Evolutionary conservation across 1,140 invertebrate species (phyloP).

Genomic region (Macrocentrus cingulum): DNA sequence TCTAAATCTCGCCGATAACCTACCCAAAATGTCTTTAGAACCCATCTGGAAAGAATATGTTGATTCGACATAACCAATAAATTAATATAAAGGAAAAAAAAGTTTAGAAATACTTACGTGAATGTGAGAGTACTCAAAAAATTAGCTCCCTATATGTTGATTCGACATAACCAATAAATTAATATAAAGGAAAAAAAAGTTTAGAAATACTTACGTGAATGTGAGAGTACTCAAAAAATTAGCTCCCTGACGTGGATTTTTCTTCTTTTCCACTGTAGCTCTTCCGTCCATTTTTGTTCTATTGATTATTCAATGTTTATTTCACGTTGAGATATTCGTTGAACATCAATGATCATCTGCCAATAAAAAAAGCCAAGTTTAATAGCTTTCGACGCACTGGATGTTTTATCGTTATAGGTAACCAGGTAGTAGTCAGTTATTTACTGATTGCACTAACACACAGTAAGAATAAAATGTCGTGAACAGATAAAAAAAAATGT

Average conservation of each 20-base stretch:
- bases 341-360: background rate
- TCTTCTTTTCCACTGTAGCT: constrained; percentile 48
- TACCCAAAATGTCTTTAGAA: constrained; percentile 67
- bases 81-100: background rate
- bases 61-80: background rate
- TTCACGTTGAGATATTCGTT: background rate
- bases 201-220: constrained; percentile 59
- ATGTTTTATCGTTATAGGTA: no score
- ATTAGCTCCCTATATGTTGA: no score
- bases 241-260: constrained; percentile 60
- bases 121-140: constrained; percentile 61
- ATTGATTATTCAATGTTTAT: background rate
- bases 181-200: background rate
- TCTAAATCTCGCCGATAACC: constrained; percentile 72
- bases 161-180: background rate
- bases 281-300: constrained; percentile 56
- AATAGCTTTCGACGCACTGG: no score
- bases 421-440: no score
- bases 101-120: constrained; percentile 53
- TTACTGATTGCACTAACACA: no score
- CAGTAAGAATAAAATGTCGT: no score
- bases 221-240: constrained; percentile 61
- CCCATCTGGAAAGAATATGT: constrained; percentile 67
- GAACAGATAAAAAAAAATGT: no score
- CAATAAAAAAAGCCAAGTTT: no score